Evolutionary conservation across 2,113 vertebrate genomes (phyloP).

Genomic region (Macroglossus sobrinus): DNA sequence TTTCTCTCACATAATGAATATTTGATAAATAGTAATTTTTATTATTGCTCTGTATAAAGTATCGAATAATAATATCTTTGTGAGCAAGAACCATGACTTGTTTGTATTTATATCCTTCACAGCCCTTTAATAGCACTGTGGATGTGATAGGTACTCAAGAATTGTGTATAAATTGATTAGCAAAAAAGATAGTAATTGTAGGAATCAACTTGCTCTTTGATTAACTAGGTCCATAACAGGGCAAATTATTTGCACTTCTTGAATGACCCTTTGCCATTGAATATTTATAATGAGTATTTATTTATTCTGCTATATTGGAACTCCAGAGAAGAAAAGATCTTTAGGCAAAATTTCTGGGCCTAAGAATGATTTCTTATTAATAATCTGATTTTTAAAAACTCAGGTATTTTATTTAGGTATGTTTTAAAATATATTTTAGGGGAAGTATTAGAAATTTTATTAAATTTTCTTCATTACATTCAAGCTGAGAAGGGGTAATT

Average conservation of each 20-base stretch:
- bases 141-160: neutral
- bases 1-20: neutral
- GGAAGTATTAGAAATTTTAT: neutral
- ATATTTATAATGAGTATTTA: neutral
- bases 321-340: neutral
- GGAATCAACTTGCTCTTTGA: neutral
- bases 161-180: neutral
- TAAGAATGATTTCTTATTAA: conserved; percentile 6
- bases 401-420: neutral
- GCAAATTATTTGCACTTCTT: neutral
- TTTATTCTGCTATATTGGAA: neutral
- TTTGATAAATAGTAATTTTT: neutral
- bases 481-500: neutral
- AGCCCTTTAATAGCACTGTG: neutral
- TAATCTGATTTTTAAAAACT: neutral
- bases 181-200: neutral
- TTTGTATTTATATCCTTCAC: neutral
- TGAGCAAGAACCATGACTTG: neutral
- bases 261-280: neutral
- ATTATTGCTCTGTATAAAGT: neutral
- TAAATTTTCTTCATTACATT: neutral
- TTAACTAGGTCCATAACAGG: neutral
- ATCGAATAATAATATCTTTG: neutral
- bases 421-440: neutral
- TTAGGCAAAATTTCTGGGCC: neutral